Base-by-base conservation (phyloP, 2,888 invertebrate genomes). In the Drosophila formosana region DNA sequence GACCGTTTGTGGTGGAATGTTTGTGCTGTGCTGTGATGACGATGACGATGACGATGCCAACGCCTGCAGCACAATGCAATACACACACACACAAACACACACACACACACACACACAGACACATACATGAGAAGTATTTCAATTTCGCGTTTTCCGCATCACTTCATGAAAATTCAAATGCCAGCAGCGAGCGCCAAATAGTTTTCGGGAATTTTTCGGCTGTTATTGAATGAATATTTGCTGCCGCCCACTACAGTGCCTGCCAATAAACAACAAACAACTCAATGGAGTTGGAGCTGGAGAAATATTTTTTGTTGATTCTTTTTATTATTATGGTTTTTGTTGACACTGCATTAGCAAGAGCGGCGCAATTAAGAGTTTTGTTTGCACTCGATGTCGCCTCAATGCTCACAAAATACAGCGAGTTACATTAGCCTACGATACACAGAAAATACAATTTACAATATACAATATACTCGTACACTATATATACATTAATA, bases 101-200 rank as follows among this genome's bases (percentile, higher is more conserved):
- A 18, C 18, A 18, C 18, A 1, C 18, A 2, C 18, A 30, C 62
- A 67, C 62, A 63, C 18, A 18, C 18, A 18, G 1, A 1, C 18
- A 2, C 18, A 30, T 64, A 67, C 62, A 63, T 66, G 65, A 65
- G 60, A 69, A 71, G 71, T 68, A 80, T 73, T 82, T 71, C 80
- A 66, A 69, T 80, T 82, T 72, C 69, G 65, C 72, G 67, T 75
- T 78, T 81, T 69, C 73, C 72, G 63, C 85, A 43, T 77, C 77
- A 72, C 63, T 69, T 69, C 61, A 63, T 64, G 39, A 61, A 69
- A 61, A 85, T 75, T 82, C 64, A 71, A 66, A 57, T 64, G 83
- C 78, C 81, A 60, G 47, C 57, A 55, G 78, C 64, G 41, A 47
- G 37, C 5, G 37, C 4, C 37, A 41, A 47, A 62, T 46, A 37